Base-by-base conservation (phyloP, 1,140 invertebrate species). In the Cotesia chilonis region DNA sequence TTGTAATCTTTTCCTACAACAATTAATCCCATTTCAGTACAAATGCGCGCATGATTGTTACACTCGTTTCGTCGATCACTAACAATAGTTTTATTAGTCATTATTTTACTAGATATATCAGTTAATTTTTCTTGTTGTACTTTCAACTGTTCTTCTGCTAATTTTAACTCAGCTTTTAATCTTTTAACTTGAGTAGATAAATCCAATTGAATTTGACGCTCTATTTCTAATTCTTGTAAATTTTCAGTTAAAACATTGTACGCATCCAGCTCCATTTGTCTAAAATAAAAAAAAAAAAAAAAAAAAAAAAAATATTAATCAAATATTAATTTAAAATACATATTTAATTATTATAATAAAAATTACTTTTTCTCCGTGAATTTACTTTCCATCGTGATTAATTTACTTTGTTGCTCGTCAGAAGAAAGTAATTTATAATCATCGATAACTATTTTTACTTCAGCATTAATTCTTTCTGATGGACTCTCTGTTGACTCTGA, bases 1-100 rank as follows among this genome's bases (percentile, higher is more conserved):
- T 85, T 85, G 73, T 87, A 87, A 54, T 77, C 78, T 5, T 75
- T 64, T 75, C 84, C 86, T 51, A 81, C 55, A 70, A 87, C 73
- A 51, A 75, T 71, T n/a, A 71, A 76, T 57, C 86, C 86, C 59
- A 87, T 70, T 10, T 76, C 78, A 20, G 80, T 78, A 67, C 86
- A 87, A 69, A 85, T 80, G 71, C 73, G 83, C 0, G 81, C 80
- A 5, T 86, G 70, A 70, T 82, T 82, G 14, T 81, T 80, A 35
- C 84, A 87, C 54, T 86, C 82, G 54, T 75, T 76, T 9, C 85
- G 76, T 28, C 82, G 83, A 10, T 41, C 59, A 38, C 83, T 83
- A 14, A 87, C 82, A 54, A 83, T 83, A 37, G 76, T 75, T 17
- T 84, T 83, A 14, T 78, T 80, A 0, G 55, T 66, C 0, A 81